Base-by-base conservation (phyloP, 2,113 vertebrate species). In the Cebidichthys violaceus region DNA sequence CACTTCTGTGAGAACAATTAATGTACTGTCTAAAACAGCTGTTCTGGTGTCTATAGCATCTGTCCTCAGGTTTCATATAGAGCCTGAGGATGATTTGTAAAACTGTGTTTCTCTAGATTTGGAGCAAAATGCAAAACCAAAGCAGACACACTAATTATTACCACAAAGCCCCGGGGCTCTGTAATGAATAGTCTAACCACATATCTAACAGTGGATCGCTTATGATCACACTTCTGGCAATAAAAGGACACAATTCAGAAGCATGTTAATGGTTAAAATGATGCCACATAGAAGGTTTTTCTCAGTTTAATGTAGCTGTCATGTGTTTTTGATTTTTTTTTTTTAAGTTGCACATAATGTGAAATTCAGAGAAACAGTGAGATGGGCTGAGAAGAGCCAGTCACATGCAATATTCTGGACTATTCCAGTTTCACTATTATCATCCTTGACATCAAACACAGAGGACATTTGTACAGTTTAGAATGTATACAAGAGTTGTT, bases 401-500 rank as follows among this genome's bases (percentile, higher is more conserved):
- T 81, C 71, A 71, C 64, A 27, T 22, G 50, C 47, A 64, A 39
- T 64, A 70, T 79, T 79, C 65, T 74, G 66, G 66, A 82, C 69
- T 64, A 41, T 37, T 81, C 68, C 52, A 61, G 15, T 66, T 72
- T 57, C 50, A 17, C 76, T 31, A 33, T 64, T 82, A 81, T 82
- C 77, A 47, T 64, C 43, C 50, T 70, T 11, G 39, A 70, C 76
- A 60, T 85, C 81, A 79, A 86, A 88, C 72, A 66, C 72, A 75
- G 55, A 68, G 50, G n/a, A 79, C 79, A 84, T 84, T 84, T 88
- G 82, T 54, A 71, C 85, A 60, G 80, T 74, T 74, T 60, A 88
- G 77, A 88, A 91, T 84, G 79, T 88, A 76, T 81, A 88, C 86
- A 88, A 83, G 66, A 50, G 71, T 88, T 83, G 84, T 81, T 85